These are phyloP conservation scores for Gallirallus australis DNA, from an alignment of 2,797 vertebrate species.

Conservation along the genomic window DNA sequence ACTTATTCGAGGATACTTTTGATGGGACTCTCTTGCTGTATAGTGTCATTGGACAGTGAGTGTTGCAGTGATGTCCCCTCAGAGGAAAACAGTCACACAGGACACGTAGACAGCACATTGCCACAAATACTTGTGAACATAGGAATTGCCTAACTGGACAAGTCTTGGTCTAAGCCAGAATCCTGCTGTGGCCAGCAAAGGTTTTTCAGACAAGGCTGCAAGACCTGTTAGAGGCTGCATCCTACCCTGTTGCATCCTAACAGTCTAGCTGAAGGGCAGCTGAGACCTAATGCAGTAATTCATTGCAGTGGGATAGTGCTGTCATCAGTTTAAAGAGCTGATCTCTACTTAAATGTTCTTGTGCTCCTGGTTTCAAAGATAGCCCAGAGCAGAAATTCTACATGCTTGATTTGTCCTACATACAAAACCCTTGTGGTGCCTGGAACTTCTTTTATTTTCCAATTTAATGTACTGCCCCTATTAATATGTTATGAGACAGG, in stretches of 20 bases:
- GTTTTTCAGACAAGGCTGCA: neutral
- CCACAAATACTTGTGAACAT: neutral
- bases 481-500: neutral
- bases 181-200: neutral
- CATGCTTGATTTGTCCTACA: neutral
- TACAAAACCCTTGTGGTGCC: neutral
- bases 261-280: neutral
- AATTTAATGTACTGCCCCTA: neutral
- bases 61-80: neutral
- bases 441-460: constrained; percentile 1
- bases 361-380: neutral
- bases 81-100: neutral
- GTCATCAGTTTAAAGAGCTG: neutral
- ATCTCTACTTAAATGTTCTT: neutral
- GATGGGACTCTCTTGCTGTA: neutral
- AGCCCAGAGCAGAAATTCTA: neutral
- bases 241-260: neutral
- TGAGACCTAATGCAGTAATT: neutral
- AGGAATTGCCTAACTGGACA: neutral
- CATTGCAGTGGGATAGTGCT: neutral
- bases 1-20: neutral
- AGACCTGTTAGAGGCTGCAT: neutral
- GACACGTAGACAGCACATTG: neutral
- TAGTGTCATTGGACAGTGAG: neutral
- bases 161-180: neutral